Evolutionary conservation across 2,113 vertebrate species (phyloP).

Genomic region (Zosterops hypoxanthus): DNA sequence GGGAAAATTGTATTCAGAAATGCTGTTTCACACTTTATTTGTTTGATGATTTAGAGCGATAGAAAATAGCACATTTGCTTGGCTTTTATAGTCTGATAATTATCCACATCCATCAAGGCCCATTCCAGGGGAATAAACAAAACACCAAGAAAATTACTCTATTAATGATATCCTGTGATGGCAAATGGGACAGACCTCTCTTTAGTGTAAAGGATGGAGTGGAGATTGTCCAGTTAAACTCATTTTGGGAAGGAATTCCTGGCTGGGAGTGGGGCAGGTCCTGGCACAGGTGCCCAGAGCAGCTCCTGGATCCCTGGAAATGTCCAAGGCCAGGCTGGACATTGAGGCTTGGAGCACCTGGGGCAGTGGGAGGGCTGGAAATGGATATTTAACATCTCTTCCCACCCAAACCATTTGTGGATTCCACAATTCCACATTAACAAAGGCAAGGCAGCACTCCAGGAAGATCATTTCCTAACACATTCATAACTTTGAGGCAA

Average conservation of each 20-base stretch:
- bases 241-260: neutral
- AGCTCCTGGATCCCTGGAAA: neutral
- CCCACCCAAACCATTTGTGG: neutral
- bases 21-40: conserved; percentile 85
- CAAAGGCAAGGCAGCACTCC: neutral
- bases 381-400: neutral
- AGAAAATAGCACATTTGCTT: conserved; percentile 82
- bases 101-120: conserved; percentile 80
- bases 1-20: conserved; percentile 84
- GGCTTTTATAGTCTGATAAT: conserved; percentile 84
- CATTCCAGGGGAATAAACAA: conserved; percentile 81
- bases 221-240: neutral
- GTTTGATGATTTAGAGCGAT: conserved; percentile 84
- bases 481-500: neutral
- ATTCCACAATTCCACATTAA: neutral
- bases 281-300: neutral
- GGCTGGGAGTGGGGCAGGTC: rapidly evolving
- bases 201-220: neutral
- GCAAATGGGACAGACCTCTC: conserved; percentile 22
- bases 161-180: conserved; percentile 72
- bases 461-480: neutral
- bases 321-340: neutral
- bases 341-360: neutral
- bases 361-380: rapidly evolving
- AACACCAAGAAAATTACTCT: conserved; percentile 75